phyloP scores from a whole-genome alignment of 2,888 invertebrate species.

The Diadegma fenestrale region DNA sequence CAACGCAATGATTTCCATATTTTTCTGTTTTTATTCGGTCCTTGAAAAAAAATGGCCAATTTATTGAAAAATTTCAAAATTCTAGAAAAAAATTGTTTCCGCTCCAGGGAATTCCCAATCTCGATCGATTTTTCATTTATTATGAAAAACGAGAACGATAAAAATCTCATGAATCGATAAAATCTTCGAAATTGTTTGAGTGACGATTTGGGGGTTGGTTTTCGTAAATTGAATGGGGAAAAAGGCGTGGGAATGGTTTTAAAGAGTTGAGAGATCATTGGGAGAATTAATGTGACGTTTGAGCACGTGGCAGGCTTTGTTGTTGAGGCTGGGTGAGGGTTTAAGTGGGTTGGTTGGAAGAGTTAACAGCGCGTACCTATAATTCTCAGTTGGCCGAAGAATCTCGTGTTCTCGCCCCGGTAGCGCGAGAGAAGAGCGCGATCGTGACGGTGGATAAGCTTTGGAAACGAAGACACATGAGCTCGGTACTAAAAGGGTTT shows the following conservation, averaged over 20 bases:
- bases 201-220: conserved; percentile 13
- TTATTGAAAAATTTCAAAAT: no score
- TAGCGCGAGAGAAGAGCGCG: conserved; percentile 49
- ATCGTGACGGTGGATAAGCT: conserved; percentile 67
- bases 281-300: conserved; percentile 62
- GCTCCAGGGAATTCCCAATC: not conserved
- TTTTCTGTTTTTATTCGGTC: not conserved
- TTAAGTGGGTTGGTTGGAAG: conserved; percentile 51
- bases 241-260: conserved; percentile 7
- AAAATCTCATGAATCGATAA: conserved; percentile 14
- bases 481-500: conserved; percentile 59
- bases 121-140: not conserved
- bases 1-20: not conserved
- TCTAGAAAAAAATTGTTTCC: not conserved
- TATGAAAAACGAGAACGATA: not conserved
- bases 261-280: conserved; percentile 48
- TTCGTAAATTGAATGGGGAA: conserved; percentile 8
- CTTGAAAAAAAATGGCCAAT: no score
- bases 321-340: not conserved
- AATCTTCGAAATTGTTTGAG: conserved; percentile 18
- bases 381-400: conserved; percentile 58
- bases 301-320: conserved; percentile 14
- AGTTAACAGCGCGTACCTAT: conserved; percentile 62
- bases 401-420: conserved; percentile 43
- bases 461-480: conserved; percentile 66